phyloP scores from a whole-genome alignment of 2,113 vertebrate genomes.

The Tragelaphus buxtoni region DNA sequence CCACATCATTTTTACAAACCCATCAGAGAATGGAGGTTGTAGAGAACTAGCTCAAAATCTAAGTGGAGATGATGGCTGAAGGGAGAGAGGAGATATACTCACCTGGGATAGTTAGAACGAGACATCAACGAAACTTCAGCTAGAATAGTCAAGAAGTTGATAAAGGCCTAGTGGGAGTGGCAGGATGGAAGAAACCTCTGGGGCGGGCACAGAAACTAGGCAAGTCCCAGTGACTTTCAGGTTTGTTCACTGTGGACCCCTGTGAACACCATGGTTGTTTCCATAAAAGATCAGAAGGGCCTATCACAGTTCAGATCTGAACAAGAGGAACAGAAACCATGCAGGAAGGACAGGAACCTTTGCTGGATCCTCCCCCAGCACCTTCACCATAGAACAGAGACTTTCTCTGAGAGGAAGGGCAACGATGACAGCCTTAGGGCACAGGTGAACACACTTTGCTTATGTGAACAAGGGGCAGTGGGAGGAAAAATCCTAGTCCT shows the following conservation, averaged over 20 bases:
- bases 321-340: neutral
- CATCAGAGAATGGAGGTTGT: neutral
- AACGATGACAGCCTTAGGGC: fast-evolving
- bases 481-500: neutral
- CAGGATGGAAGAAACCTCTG: neutral
- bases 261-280: neutral
- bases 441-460: neutral
- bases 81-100: neutral
- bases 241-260: neutral
- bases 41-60: neutral
- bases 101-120: neutral
- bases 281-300: neutral
- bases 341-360: neutral
- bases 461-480: neutral
- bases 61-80: neutral
- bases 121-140: neutral
- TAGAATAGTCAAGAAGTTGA: neutral
- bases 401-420: neutral
- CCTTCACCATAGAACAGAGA: neutral
- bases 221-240: neutral
- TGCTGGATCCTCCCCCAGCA: neutral
- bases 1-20: neutral
- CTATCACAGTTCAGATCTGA: neutral
- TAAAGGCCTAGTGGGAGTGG: neutral
- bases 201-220: neutral